phyloP scores from a whole-genome alignment of 1,140 invertebrate genomes.

The Drosophila repleta region DNA sequence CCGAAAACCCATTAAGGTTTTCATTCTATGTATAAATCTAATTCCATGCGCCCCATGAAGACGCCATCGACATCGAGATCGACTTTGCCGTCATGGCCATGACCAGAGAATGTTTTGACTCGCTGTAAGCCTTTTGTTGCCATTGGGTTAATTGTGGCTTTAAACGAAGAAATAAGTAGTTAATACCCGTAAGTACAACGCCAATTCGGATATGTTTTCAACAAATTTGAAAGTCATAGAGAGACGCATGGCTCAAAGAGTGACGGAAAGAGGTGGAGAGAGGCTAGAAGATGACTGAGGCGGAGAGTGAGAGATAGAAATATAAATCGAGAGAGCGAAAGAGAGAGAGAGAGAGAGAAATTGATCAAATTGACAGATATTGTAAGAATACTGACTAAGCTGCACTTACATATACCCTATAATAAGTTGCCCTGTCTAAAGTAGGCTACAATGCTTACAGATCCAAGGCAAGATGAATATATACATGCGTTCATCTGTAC shows the following conservation, averaged over 20 bases:
- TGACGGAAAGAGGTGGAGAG: background rate
- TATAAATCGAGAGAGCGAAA: background rate
- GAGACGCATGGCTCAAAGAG: background rate
- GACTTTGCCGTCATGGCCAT: slow-evolving; percentile 27
- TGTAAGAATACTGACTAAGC: too few species aligned
- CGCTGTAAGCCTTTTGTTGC: slow-evolving; percentile 45
- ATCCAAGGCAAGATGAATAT: too few species aligned
- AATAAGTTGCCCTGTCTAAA: too few species aligned
- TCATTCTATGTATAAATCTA: slow-evolving; percentile 59
- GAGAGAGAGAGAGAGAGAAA: background rate
- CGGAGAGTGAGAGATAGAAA: background rate
- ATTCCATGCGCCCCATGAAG: slow-evolving; percentile 48
- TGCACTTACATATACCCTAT: too few species aligned
- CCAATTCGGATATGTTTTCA: background rate
- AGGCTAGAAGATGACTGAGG: background rate
- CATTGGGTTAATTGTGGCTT: slow-evolving; percentile 42
- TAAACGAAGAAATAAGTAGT: slow-evolving; percentile 43
- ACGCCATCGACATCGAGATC: slow-evolving; percentile 29
- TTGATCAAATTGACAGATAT: too few species aligned
- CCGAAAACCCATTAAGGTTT: slow-evolving; percentile 63
- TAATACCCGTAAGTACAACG: slow-evolving; percentile 34
- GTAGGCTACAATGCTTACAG: too few species aligned
- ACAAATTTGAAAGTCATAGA: slow-evolving; percentile 32
- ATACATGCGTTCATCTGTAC: too few species aligned
- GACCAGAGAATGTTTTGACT: slow-evolving; percentile 45